These are phyloP conservation scores for Ectropis grisescens DNA, from an alignment of 1,140 invertebrate genomes.

Conservation along the genomic window DNA sequence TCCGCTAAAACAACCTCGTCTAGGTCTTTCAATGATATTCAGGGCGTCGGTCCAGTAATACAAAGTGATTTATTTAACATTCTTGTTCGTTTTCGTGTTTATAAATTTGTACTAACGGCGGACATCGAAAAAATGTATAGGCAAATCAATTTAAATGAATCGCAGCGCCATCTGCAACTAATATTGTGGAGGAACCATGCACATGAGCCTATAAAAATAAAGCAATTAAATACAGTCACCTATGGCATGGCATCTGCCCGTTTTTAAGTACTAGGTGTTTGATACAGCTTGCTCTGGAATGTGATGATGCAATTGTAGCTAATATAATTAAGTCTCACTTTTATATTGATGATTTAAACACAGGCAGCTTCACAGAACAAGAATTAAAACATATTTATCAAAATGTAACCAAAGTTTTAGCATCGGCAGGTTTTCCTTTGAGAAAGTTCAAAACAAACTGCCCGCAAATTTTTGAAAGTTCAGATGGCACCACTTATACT, in stretches of 20 bases:
- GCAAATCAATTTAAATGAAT: not conserved
- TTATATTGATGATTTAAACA: not conserved
- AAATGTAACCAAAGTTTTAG: not conserved
- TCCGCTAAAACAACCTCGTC: not conserved
- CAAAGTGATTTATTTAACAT: not conserved
- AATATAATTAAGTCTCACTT: not conserved
- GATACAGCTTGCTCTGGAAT: not conserved
- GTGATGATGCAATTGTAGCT: not conserved
- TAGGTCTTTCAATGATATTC: not conserved
- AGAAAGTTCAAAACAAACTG: not conserved
- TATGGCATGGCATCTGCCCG: not conserved
- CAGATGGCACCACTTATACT: too few species aligned
- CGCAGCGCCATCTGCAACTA: not conserved
- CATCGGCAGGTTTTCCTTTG: not conserved
- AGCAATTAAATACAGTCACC: not conserved
- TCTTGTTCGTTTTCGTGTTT: not conserved
- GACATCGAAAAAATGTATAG: not conserved
- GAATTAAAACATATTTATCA: not conserved
- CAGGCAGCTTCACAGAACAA: not conserved
- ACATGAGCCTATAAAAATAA: not conserved
- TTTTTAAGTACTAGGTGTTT: slow-evolving; percentile 4
- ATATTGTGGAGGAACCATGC: not conserved
- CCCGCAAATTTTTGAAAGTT: not conserved
- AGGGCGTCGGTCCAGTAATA: not conserved
- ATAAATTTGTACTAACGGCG: not conserved